These are phyloP conservation scores for Hirtodrosophila duncani DNA, from an alignment of 2,888 invertebrate species.

Conservation along the genomic window DNA sequence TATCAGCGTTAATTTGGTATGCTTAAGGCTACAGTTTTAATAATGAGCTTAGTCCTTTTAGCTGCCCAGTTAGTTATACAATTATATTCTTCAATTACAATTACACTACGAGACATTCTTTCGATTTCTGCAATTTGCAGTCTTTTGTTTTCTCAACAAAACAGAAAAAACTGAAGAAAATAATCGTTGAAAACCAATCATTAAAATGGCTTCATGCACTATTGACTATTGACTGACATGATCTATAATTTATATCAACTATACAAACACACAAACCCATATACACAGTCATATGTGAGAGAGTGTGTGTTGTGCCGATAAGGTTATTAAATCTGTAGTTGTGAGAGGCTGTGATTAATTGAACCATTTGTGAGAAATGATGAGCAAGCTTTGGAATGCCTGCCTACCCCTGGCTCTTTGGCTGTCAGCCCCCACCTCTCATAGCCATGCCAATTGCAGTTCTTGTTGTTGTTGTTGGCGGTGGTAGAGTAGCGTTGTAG, in stretches of 20 bases:
- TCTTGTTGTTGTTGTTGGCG: constrained; percentile 7
- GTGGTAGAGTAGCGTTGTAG: constrained; percentile 21
- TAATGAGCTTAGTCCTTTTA: background rate
- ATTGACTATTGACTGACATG: constrained; percentile 60
- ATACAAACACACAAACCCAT: constrained; percentile 1
- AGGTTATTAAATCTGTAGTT: constrained; percentile 65
- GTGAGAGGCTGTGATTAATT: constrained; percentile 62
- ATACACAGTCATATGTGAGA: constrained; percentile 8
- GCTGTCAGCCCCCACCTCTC: no score
- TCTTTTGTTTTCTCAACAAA: constrained; percentile 29
- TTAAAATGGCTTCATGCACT: constrained; percentile 30
- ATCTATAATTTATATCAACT: constrained; percentile 64
- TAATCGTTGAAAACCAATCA: constrained; percentile 8
- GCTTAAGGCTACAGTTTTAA: no score
- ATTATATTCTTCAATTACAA: background rate
- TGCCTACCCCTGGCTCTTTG: constrained; percentile 41
- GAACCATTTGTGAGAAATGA: constrained; percentile 63
- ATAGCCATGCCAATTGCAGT: constrained; percentile 11
- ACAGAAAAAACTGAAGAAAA: background rate
- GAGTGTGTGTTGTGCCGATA: constrained; percentile 32
- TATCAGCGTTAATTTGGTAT: no score
- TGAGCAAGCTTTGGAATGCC: constrained; percentile 47
- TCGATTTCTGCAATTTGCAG: constrained; percentile 42
- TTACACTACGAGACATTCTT: no score
- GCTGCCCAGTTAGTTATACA: constrained; percentile 12